phyloP scores from a whole-genome alignment of 2,113 vertebrate genomes.

The Erythrolamprus reginae region DNA sequence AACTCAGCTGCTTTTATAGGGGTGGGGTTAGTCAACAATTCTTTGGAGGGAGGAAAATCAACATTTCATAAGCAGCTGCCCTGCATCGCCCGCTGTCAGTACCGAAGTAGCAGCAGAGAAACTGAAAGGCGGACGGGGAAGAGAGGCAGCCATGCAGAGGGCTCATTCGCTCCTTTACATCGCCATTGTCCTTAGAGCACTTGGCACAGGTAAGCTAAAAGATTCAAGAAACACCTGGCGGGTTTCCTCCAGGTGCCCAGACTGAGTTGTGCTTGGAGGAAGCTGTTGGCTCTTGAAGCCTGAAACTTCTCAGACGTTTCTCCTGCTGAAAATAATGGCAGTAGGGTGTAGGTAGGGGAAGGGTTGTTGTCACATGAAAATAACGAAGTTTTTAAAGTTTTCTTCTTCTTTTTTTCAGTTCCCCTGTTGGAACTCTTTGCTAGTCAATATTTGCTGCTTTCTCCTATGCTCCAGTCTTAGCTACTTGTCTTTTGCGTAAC shows the following conservation, averaged over 20 bases:
- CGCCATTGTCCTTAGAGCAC: background rate
- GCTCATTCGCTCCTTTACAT: background rate
- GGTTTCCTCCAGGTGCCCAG: background rate
- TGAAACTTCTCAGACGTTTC: background rate
- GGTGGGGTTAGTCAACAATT: background rate
- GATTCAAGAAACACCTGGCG: background rate
- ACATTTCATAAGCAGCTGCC: background rate
- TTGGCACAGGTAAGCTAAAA: constrained; percentile 1
- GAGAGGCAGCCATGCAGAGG: background rate
- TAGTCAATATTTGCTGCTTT: background rate
- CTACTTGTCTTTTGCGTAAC: background rate
- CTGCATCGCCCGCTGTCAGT: background rate
- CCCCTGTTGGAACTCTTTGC: background rate
- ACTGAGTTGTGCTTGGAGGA: background rate
- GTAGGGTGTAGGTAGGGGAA: background rate
- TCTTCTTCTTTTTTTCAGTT: background rate
- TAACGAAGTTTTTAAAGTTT: background rate
- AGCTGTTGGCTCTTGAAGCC: background rate
- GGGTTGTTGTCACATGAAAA: background rate
- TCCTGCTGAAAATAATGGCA: background rate
- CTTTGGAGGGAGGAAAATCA: background rate
- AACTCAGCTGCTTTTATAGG: constrained; percentile 7
- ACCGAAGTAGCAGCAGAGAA: background rate
- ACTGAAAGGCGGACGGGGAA: background rate
- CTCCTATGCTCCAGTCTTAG: background rate